Percentiles rank a stretch among this genome's conserved stretches.
Evolutionary conservation across 2,888 invertebrate genomes (phyloP).

Genomic region (Heliconius ethilla): DNA sequence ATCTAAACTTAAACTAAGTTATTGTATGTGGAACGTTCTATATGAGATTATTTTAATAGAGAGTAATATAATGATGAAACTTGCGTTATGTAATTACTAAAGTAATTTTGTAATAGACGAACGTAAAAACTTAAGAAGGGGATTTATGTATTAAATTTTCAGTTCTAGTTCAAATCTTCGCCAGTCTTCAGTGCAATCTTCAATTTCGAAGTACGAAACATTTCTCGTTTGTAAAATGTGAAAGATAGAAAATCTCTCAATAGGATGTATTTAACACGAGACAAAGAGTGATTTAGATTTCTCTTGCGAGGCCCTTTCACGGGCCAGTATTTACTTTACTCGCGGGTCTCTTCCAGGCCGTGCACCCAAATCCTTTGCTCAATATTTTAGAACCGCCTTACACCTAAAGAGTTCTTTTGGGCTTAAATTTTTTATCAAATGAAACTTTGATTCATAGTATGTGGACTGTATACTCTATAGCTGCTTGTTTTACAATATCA

Average conservation of each 20-base stretch:
- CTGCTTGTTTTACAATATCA: neutral
- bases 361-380: constrained; percentile 63
- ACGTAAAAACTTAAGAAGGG: neutral
- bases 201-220: constrained; percentile 69
- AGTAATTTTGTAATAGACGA: constrained; percentile 26
- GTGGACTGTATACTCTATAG: neutral
- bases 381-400: constrained; percentile 56
- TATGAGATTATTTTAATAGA: constrained; percentile 40
- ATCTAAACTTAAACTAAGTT: constrained; percentile 62
- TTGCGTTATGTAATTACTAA: constrained; percentile 29
- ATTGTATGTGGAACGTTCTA: constrained; percentile 39
- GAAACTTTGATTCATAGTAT: constrained; percentile 2
- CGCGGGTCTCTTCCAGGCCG: constrained; percentile 65
- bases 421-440: constrained; percentile 28
- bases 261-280: constrained; percentile 77
- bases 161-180: constrained; percentile 2
- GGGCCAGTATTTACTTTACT: constrained; percentile 76
- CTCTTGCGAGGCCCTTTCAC: constrained; percentile 67
- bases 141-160: constrained; percentile 10
- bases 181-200: constrained; percentile 51
- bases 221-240: constrained; percentile 63
- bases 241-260: constrained; percentile 78
- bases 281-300: constrained; percentile 79
- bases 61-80: constrained; percentile 28
- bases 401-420: constrained; percentile 33